A percentile compares a stretch with the other conserved stretches of the same genome.
Evolutionary conservation across 2,888 invertebrate genomes (phyloP).

Genomic region (Gisinianus flammeolus): DNA sequence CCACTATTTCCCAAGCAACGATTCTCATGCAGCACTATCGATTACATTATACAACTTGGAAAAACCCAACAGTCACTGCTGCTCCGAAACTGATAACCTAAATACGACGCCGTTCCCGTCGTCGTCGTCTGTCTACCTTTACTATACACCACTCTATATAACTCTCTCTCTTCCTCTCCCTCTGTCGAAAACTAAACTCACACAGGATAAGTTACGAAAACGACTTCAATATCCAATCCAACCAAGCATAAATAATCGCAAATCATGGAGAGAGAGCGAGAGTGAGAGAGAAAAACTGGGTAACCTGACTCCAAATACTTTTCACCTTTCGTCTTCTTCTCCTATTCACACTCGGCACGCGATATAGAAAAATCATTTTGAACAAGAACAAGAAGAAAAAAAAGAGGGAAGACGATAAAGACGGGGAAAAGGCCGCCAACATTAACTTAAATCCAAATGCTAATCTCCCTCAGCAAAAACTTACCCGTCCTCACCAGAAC

Average conservation of each 20-base stretch:
- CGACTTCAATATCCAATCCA: slow-evolving; percentile 29
- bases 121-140: not conserved
- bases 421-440: not conserved
- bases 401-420: not conserved
- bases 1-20: not conserved
- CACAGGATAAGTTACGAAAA: slow-evolving; percentile 13
- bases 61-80: slow-evolving; percentile 1
- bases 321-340: not conserved
- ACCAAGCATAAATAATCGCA: slow-evolving; percentile 19
- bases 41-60: not conserved
- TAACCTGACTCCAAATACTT: slow-evolving; percentile 7
- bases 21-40: not conserved
- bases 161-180: slow-evolving; percentile 5
- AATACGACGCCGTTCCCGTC: not conserved
- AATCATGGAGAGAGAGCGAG: slow-evolving; percentile 21
- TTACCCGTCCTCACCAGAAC: not conserved
- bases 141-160: not conserved
- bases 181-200: slow-evolving; percentile 15
- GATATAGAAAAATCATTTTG: slow-evolving; percentile 13
- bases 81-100: not conserved
- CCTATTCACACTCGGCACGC: slow-evolving; percentile 10
- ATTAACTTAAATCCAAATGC: not conserved
- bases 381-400: not conserved
- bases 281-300: no score
- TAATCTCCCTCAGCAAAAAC: no score